Evolutionary conservation across 2,888 invertebrate genomes (phyloP).

Genomic region (Drosophila colorata): DNA sequence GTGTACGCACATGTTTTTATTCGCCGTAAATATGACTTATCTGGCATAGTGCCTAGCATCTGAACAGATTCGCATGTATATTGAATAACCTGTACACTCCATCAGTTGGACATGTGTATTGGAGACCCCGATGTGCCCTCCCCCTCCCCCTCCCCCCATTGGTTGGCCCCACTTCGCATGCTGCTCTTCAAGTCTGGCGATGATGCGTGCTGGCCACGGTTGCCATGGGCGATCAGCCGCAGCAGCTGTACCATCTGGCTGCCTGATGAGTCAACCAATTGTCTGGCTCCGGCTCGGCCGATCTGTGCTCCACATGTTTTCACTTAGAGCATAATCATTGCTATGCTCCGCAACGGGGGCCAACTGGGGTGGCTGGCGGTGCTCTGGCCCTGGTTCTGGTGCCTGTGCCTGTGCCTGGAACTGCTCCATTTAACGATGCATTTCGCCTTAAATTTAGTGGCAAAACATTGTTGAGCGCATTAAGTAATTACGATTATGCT

Average conservation of each 20-base stretch:
- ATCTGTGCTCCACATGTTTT: constrained; percentile 66
- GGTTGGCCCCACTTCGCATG: background rate
- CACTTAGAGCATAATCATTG: constrained; percentile 62
- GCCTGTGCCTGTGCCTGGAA: constrained; percentile 8
- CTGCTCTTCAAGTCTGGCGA: constrained; percentile 5
- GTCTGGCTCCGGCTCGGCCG: constrained; percentile 26
- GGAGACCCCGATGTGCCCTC: background rate
- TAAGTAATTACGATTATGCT: constrained; percentile 67
- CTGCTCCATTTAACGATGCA: constrained; percentile 60
- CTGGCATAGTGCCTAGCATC: constrained; percentile 1
- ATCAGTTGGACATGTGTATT: constrained; percentile 3
- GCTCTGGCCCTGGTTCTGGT: background rate
- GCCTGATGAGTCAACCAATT: constrained; percentile 59
- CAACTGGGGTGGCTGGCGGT: constrained; percentile 2
- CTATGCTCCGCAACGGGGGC: constrained; percentile 20
- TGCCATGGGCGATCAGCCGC: constrained; percentile 36
- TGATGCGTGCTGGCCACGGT: constrained; percentile 15
- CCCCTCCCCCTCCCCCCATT: background rate
- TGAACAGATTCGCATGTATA: constrained; percentile 33
- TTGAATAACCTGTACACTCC: constrained; percentile 37
- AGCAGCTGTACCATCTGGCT: constrained; percentile 59
- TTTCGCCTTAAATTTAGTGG: constrained; percentile 69
- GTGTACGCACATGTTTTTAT: background rate
- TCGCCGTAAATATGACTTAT: constrained; percentile 4
- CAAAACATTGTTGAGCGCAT: constrained; percentile 68